phyloP scores from a whole-genome alignment of 2,113 vertebrate species.

The Gallinago undulata region DNA sequence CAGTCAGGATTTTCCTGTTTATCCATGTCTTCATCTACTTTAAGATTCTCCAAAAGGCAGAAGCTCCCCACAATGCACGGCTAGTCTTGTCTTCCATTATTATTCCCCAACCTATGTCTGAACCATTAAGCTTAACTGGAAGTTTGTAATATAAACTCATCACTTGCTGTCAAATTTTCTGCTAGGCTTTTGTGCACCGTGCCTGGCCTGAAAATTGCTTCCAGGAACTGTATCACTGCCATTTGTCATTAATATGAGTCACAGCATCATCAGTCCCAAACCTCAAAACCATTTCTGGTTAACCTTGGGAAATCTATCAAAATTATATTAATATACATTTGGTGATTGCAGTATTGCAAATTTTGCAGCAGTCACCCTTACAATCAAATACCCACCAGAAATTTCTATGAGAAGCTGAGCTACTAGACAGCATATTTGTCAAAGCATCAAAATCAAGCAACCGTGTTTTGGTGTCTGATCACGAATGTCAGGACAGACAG shows the following conservation, averaged over 20 bases:
- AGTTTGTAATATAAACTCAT: neutral
- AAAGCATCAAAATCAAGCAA: neutral
- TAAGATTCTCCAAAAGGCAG: neutral
- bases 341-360: neutral
- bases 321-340: constrained; percentile 40
- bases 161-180: neutral
- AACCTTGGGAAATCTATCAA: constrained; percentile 61
- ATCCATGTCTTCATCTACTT: neutral
- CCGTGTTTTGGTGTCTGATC: neutral
- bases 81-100: neutral
- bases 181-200: constrained; percentile 1
- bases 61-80: neutral
- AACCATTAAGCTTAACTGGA: neutral
- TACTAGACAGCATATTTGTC: neutral
- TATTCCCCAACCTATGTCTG: neutral
- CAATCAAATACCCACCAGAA: neutral
- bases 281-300: constrained; percentile 43
- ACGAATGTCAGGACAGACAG: neutral
- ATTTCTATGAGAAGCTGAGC: neutral
- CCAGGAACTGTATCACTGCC: neutral
- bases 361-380: neutral
- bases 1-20: neutral
- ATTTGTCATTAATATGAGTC: constrained; percentile 50
- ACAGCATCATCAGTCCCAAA: constrained; percentile 19
- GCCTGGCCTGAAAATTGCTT: constrained; percentile 42